Conservation (phyloP, 2,113 vertebrate genomes). For the Urocolius indicus region DNA sequence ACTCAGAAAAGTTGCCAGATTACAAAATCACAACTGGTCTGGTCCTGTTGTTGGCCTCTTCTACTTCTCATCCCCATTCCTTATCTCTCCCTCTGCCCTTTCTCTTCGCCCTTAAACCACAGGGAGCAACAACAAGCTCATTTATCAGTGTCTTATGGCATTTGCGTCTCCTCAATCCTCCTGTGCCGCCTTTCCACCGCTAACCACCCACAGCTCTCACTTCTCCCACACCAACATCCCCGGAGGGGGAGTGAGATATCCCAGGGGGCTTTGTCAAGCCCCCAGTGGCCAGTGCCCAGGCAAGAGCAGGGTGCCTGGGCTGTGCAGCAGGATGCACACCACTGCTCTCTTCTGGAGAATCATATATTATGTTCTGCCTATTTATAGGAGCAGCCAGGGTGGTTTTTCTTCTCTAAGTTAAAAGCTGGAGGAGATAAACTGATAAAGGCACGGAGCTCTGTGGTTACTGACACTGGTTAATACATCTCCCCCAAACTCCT, state of each 20-base stretch:
- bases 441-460: background rate
- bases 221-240: accelerated
- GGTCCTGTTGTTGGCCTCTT: conserved; percentile 15
- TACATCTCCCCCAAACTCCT: accelerated
- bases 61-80: background rate
- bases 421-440: background rate
- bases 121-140: background rate
- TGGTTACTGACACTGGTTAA: background rate
- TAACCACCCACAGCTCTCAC: accelerated
- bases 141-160: background rate
- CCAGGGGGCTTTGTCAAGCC: background rate
- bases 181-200: background rate
- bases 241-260: accelerated
- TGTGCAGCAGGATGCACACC: background rate
- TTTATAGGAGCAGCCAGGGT: background rate
- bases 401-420: background rate
- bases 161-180: background rate
- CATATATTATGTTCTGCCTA: background rate
- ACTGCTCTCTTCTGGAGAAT: conserved; percentile 69
- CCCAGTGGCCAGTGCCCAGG: accelerated
- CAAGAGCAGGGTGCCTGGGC: background rate
- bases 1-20: background rate
- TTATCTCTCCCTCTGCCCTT: conserved; percentile 59
- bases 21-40: conserved; percentile 19
- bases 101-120: conserved; percentile 19